These are phyloP conservation scores for Tetragonula clypearis DNA, from an alignment of 1,140 invertebrate species.

Conservation along the genomic window DNA sequence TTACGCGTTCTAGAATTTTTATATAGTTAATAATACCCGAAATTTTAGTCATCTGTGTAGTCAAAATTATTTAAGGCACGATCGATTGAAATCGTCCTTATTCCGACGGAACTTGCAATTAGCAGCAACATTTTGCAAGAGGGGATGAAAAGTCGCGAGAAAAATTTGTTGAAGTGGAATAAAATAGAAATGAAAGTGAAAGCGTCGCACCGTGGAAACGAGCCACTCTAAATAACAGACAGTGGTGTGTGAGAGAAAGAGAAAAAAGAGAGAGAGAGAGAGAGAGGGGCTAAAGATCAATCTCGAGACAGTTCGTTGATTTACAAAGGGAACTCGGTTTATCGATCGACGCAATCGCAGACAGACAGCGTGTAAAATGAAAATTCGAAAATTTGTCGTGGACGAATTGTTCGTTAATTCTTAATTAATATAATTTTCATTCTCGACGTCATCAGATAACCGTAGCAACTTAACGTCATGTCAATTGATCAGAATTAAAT, in stretches of 20 bases:
- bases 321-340: conserved; percentile 19
- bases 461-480: too few species aligned
- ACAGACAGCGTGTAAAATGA: not conserved
- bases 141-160: not conserved
- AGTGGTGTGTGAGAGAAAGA: not conserved
- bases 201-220: conserved; percentile 4
- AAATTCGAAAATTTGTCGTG: too few species aligned
- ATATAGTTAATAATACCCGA: too few species aligned
- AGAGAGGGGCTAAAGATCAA: conserved; percentile 22
- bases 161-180: not conserved
- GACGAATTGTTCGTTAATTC: too few species aligned
- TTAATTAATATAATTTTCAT: too few species aligned
- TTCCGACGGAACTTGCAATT: too few species aligned
- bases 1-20: too few species aligned
- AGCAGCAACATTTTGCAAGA: not conserved
- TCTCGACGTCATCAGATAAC: too few species aligned
- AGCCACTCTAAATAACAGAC: conserved; percentile 5
- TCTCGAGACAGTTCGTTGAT: conserved; percentile 29
- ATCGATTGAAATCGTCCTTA: not conserved
- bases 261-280: not conserved
- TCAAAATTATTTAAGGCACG: too few species aligned
- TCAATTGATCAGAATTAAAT: too few species aligned
- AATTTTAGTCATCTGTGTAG: too few species aligned
- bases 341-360: conserved; percentile 8
- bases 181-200: conserved; percentile 41